Base-by-base conservation (phyloP, 1,140 invertebrate species). In the Bombus haemorrhoidalis region DNA sequence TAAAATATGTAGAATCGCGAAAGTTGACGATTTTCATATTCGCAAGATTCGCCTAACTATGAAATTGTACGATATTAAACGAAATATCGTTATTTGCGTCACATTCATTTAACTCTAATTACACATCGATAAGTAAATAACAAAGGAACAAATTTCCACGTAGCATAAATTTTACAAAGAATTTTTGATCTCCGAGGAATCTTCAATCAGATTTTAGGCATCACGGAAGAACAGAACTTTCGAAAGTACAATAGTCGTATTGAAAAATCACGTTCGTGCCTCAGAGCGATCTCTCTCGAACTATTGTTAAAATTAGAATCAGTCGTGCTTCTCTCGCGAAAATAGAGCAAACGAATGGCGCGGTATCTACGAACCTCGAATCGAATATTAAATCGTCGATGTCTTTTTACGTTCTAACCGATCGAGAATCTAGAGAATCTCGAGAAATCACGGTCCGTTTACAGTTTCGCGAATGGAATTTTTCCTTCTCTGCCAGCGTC, bases 221-320 rank as follows among this genome's bases (percentile, higher is more conserved):
- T 3, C 1, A n/a, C 0, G n/a, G 4, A 32, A 34, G 15, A n/a
- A 15, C 1, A 18, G 8, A 73, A 73, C 12, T 72, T 32, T 43
- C 13, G 22, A 22, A 66, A n/a, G 34, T 5, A n/a, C 28, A 22
- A 41, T 13, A 39, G 22, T 0, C 3, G 53, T 47, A n/a, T 12
- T 28, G 72, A 77, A 57, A 68, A 69, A 83, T 78, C 28, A 47
- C 13, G 34, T 41, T 68, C 25, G 72, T 28, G 9, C 22, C 53
- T 37, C 37, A 59, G 83, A 85, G 47, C 69, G 86, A 86, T 87
- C 84, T 83, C 87, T 90, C 89, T 86, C 75, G 87, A 92, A 92
- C 92, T 89, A 90, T 89, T 89, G 92, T 93, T 94, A 94, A 93
- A 93, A 92, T 94, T 94, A 94, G 93, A 93, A 88, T 89, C n/a